These are phyloP conservation scores for Sarcoramphus papa DNA, from an alignment of 2,797 vertebrate species.

Conservation along the genomic window DNA sequence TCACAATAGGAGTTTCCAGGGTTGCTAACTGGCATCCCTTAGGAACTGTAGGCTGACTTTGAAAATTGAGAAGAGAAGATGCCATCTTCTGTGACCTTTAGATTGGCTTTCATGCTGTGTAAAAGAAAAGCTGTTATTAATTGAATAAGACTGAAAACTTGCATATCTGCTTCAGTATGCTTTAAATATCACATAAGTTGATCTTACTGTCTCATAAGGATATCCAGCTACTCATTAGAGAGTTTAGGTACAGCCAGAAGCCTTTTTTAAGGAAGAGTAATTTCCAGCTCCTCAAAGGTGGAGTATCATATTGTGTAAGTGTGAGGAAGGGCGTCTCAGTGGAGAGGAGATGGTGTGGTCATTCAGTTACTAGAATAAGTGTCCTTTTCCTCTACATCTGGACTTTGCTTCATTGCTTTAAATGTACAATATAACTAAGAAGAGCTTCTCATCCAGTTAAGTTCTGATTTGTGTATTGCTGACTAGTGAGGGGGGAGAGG, in stretches of 20 bases:
- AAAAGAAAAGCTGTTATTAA: background rate
- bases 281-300: background rate
- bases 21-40: background rate
- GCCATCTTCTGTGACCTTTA: background rate
- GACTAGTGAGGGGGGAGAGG: background rate
- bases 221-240: background rate
- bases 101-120: background rate
- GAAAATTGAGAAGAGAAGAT: background rate
- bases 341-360: background rate
- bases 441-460: background rate
- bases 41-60: background rate
- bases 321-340: background rate
- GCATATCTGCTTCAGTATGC: background rate
- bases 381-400: background rate
- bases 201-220: background rate
- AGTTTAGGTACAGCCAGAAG: background rate
- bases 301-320: background rate
- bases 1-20: slow-evolving; percentile 33
- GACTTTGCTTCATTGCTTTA: background rate
- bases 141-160: background rate
- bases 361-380: background rate
- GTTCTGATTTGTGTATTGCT: background rate
- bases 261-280: background rate
- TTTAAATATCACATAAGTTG: background rate
- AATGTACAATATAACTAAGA: background rate